phyloP scores from a whole-genome alignment of 2,888 invertebrate species.

The Aspidiotus destructor region DNA sequence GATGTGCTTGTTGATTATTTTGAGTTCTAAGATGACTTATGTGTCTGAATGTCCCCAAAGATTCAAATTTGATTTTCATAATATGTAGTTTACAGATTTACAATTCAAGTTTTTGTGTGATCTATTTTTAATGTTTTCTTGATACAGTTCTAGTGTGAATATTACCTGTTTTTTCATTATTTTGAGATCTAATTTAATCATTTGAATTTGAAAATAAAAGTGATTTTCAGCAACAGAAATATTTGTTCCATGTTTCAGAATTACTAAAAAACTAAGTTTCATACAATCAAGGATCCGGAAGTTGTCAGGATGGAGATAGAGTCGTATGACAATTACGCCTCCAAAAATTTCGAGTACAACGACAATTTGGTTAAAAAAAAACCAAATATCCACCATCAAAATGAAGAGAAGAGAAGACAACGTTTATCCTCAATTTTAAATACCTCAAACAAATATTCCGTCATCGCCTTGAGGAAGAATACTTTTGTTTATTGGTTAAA shows the following conservation, averaged over 20 bases:
- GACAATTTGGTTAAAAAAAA: not conserved
- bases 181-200: not conserved
- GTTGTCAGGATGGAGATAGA: not conserved
- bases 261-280: not conserved
- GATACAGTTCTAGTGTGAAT: not conserved
- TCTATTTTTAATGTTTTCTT: conserved; percentile 1
- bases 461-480: too few relatives aligned
- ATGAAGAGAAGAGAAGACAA: too few relatives aligned
- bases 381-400: too few relatives aligned
- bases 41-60: not conserved
- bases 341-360: not conserved
- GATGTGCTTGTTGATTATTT: conserved; percentile 3
- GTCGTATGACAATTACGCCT: not conserved
- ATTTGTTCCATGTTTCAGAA: not conserved
- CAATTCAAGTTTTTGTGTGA: not conserved
- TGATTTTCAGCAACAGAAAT: not conserved
- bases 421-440: too few relatives aligned
- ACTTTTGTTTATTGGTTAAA: too few relatives aligned
- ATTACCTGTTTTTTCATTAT: not conserved
- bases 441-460: too few relatives aligned
- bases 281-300: not conserved
- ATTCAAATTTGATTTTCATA: conserved; percentile 2
- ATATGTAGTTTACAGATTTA: not conserved
- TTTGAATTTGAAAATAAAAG: not conserved
- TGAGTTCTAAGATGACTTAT: conserved; percentile 6